Base-by-base conservation (phyloP, 2,113 vertebrate species). In the Muntiacus reevesi region DNA sequence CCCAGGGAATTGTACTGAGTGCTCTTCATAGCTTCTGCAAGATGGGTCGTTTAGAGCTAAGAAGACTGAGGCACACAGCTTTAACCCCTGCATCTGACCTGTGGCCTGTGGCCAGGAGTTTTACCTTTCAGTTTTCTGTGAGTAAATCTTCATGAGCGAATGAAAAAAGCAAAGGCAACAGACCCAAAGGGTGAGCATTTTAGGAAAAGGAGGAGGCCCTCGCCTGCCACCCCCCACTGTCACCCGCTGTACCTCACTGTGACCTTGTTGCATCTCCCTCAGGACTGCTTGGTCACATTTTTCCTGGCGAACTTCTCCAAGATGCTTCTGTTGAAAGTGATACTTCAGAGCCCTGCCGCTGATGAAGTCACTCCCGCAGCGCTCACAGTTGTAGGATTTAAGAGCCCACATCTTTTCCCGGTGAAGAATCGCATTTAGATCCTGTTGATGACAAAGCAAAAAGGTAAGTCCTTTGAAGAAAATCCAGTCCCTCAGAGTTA, bases 291-390 rank as follows among this genome's bases (percentile, higher is more conserved):
- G 81, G 54, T 52, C 92, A 45, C 87, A 94, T 28, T 94, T 94
- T 92, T 97, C 94, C 83, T 62, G 93, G 86, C n/a, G 79, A 94
- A 89, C 71, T 89, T 94, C 98, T 71, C 93, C 89, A 97, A 97
- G 95, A 97, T 98, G 98, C 60, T 97, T 97, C 55, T 43, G 76
- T 74, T 17, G 28, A 88, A 97, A 97, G 90, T 92, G 95, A 88
- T 60, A 93, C 60, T 91, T 98, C 87, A 98, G 89, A 87, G 97
- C 85, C 3, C 0, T 47, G 30, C 5, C 1, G 43, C 94, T 98
- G 81, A 98, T 57, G 59, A 97, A 98, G 83, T 94, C 94, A 54
- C 89, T 95, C 54, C 91, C 95, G 71, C 89, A 98, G 92, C 0
- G 62, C 21, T 97, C 96, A 96, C 71, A 95, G 33, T 81, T 94